Conservation (phyloP, 2,797 vertebrate genomes). For the Crenichthys baileyi region DNA sequence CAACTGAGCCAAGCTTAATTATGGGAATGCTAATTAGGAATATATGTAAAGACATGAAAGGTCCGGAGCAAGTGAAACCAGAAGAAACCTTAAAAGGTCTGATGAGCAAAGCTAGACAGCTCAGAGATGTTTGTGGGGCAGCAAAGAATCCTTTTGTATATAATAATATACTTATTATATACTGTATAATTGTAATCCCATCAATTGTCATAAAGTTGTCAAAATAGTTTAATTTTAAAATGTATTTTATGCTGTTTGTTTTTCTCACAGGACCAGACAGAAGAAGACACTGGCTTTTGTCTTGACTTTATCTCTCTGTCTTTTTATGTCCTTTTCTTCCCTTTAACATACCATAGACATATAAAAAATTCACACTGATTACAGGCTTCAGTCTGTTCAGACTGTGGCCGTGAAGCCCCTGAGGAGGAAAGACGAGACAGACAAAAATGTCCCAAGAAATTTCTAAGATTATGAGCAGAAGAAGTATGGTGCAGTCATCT, state of each 20-base stretch:
- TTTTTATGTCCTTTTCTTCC: not conserved
- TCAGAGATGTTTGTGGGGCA: not conserved
- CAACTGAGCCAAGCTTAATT: not conserved
- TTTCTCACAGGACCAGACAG: not conserved
- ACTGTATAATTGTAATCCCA: not conserved
- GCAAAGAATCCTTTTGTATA: not conserved
- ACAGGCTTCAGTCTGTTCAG: conserved; percentile 8
- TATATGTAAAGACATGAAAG: not conserved
- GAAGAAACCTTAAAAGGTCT: not conserved
- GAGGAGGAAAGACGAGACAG: conserved; percentile 21
- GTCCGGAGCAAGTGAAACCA: not conserved
- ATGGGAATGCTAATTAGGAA: not conserved
- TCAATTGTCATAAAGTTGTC: not conserved
- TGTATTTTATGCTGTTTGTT: not conserved
- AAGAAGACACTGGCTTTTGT: conserved; percentile 4
- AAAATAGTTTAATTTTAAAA: not conserved
- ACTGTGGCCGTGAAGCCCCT: conserved; percentile 24
- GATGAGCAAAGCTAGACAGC: not conserved
- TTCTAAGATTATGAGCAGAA: not conserved
- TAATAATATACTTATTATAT: too few species aligned
- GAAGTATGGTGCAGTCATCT: not conserved
- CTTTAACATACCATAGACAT: conserved; percentile 17
- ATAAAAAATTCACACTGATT: conserved; percentile 38
- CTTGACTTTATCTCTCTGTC: conserved; percentile 13
- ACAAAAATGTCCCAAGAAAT: not conserved